Percentiles rank a stretch among this genome's conserved stretches.
These are phyloP conservation scores for Phalera bucephala DNA, from an alignment of 2,888 invertebrate species.

Conservation along the genomic window DNA sequence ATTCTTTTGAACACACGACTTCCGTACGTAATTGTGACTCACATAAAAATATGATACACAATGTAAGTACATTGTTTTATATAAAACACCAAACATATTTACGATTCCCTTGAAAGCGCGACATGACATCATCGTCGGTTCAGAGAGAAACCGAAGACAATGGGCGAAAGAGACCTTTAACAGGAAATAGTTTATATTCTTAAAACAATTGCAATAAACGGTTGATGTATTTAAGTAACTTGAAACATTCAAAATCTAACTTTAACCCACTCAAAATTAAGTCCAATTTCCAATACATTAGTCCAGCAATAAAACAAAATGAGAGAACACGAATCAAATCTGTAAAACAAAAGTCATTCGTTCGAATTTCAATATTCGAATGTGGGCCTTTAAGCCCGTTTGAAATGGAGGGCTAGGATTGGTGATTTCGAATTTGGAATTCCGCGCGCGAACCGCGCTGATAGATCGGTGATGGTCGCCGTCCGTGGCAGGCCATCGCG, in stretches of 20 bases:
- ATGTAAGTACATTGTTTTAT: constrained; percentile 1
- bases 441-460: constrained; percentile 68
- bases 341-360: constrained; percentile 60
- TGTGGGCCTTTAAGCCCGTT: constrained; percentile 58
- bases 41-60: constrained; percentile 3
- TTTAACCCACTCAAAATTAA: constrained; percentile 18
- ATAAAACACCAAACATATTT: constrained; percentile 24
- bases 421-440: constrained; percentile 75
- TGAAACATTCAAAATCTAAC: constrained; percentile 26
- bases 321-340: constrained; percentile 46
- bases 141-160: constrained; percentile 65
- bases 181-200: constrained; percentile 79
- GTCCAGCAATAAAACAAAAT: constrained; percentile 12
- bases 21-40: constrained; percentile 6
- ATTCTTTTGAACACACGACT: constrained; percentile 2
- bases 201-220: constrained; percentile 69
- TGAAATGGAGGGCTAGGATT: constrained; percentile 58
- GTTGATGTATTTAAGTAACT: constrained; percentile 33
- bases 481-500: constrained; percentile 44
- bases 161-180: constrained; percentile 66
- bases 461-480: constrained; percentile 73
- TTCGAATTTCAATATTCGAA: constrained; percentile 65
- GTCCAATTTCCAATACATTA: constrained; percentile 24
- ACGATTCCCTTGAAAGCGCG: constrained; percentile 51
- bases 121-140: constrained; percentile 64